Conservation (phyloP, 2,113 vertebrate genomes). For the Myocastor coypus region DNA sequence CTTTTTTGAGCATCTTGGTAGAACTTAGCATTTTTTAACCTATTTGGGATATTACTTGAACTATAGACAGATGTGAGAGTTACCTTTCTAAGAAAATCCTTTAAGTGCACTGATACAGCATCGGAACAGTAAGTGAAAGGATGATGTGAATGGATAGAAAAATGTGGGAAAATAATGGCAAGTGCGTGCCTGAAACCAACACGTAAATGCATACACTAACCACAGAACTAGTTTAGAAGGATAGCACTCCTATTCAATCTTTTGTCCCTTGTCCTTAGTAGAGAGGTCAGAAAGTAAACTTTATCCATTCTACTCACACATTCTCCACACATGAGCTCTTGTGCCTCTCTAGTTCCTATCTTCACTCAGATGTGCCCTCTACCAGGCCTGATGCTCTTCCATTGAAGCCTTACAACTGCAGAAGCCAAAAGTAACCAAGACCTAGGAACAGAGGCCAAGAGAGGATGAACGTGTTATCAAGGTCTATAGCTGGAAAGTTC, state of each 20-base stretch:
- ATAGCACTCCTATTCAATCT: neutral
- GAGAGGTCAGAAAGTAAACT: neutral
- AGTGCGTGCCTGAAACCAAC: neutral
- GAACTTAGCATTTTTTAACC: neutral
- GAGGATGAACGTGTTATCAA: neutral
- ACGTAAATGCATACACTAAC: neutral
- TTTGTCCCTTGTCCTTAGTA: neutral
- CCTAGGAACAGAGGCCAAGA: neutral
- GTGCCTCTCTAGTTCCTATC: neutral
- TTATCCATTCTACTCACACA: neutral
- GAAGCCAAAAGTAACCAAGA: neutral
- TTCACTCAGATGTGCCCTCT: neutral
- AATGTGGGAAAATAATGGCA: neutral
- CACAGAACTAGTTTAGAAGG: neutral
- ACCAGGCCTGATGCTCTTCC: neutral
- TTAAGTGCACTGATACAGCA: neutral
- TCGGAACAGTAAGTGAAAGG: neutral
- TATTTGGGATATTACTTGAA: neutral
- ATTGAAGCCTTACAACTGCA: neutral
- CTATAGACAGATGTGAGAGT: neutral
- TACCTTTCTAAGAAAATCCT: neutral
- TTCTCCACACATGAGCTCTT: neutral
- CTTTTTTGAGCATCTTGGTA: neutral
- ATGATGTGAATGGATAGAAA: neutral
- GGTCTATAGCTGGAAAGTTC: neutral